Percentiles rank a stretch among this genome's conserved stretches.
Conservation (phyloP, 2,113 vertebrate genomes). For the Myodes glareolus region DNA sequence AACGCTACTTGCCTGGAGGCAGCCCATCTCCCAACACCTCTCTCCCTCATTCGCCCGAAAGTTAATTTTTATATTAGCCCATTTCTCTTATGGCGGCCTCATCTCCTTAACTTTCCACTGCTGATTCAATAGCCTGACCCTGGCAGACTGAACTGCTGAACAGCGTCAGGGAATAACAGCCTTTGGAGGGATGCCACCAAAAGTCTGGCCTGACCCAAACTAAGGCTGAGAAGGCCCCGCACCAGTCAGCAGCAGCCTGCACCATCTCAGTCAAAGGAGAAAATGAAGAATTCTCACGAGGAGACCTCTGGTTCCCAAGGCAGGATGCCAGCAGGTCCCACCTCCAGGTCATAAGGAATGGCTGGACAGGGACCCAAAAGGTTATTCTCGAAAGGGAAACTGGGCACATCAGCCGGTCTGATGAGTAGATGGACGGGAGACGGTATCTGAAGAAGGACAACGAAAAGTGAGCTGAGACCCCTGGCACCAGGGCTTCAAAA, state of each 20-base stretch:
- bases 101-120: neutral
- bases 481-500: neutral
- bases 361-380: neutral
- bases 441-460: neutral
- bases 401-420: neutral
- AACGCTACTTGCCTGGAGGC: neutral
- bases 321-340: neutral
- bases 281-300: neutral
- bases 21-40: neutral
- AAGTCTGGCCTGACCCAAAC: neutral
- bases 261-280: neutral
- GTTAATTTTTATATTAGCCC: conserved; percentile 58
- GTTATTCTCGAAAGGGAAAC: neutral
- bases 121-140: conserved; percentile 58
- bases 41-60: neutral
- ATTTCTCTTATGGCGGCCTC: conserved; percentile 35
- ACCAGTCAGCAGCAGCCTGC: neutral
- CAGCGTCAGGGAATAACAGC: neutral
- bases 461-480: rapidly evolving
- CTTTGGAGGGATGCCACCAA: neutral
- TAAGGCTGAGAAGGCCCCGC: neutral
- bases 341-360: neutral
- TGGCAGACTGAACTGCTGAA: conserved; percentile 31
- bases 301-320: neutral
- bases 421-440: neutral